phyloP scores from a whole-genome alignment of 2,888 invertebrate species.

The Morinoia aosen region DNA sequence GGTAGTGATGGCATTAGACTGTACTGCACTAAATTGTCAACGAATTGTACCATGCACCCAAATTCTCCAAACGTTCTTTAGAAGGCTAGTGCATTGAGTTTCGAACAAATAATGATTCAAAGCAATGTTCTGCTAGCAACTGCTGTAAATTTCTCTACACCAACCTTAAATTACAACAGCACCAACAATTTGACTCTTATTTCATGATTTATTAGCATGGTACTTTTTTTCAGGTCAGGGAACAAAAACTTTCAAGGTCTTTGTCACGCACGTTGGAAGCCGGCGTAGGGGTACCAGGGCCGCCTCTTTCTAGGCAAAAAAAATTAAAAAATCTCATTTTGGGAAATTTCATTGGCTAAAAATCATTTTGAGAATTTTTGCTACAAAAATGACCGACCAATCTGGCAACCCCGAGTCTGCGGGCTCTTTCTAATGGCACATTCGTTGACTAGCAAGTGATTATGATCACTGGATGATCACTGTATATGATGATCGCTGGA shows the following conservation, averaged over 20 bases:
- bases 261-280: background rate
- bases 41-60: background rate
- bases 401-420: background rate
- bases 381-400: too few relatives aligned
- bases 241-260: background rate
- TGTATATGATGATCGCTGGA: background rate
- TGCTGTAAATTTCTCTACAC: background rate
- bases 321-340: too few relatives aligned
- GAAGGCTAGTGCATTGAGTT: background rate
- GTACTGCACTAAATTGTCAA: background rate
- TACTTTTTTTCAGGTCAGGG: background rate
- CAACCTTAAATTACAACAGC: background rate
- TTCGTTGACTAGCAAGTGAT: background rate
- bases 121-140: background rate
- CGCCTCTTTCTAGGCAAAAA: too few relatives aligned
- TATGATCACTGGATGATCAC: too few relatives aligned
- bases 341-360: too few relatives aligned
- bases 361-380: too few relatives aligned
- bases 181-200: background rate
- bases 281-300: too few relatives aligned
- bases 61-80: background rate
- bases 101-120: background rate
- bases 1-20: background rate
- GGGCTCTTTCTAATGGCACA: background rate
- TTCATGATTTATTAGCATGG: background rate